Evolutionary conservation across 2,113 vertebrate species (phyloP).

Genomic region (Brachypodius melanocephalos): DNA sequence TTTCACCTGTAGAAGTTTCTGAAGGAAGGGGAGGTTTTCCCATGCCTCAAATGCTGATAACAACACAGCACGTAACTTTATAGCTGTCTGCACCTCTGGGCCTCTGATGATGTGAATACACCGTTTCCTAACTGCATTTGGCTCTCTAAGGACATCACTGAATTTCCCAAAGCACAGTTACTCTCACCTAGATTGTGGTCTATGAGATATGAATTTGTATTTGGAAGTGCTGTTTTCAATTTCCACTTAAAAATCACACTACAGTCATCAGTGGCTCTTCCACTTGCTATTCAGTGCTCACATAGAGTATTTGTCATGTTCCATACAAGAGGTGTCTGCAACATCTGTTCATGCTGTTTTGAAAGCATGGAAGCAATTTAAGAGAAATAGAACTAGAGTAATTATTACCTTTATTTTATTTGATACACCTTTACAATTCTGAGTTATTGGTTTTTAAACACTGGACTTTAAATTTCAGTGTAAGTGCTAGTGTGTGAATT

Average conservation of each 20-base stretch:
- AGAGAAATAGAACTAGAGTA: background rate
- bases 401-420: background rate
- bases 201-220: background rate
- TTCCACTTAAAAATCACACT: background rate
- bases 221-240: background rate
- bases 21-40: background rate
- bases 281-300: background rate
- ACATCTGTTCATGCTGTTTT: background rate
- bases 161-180: background rate
- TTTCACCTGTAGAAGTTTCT: background rate
- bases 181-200: background rate
- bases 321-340: background rate
- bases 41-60: background rate
- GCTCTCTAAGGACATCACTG: background rate
- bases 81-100: background rate
- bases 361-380: background rate
- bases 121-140: background rate
- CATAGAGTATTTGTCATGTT: background rate
- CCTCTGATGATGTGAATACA: background rate
- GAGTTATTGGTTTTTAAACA: background rate
- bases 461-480: background rate
- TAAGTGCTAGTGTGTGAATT: background rate
- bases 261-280: background rate
- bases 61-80: background rate
- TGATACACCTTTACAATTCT: background rate